Evolutionary conservation across 2,888 invertebrate species (phyloP), one percentile per base, ranked within the genome.

Genomic region (Synergus japonicus): DNA sequence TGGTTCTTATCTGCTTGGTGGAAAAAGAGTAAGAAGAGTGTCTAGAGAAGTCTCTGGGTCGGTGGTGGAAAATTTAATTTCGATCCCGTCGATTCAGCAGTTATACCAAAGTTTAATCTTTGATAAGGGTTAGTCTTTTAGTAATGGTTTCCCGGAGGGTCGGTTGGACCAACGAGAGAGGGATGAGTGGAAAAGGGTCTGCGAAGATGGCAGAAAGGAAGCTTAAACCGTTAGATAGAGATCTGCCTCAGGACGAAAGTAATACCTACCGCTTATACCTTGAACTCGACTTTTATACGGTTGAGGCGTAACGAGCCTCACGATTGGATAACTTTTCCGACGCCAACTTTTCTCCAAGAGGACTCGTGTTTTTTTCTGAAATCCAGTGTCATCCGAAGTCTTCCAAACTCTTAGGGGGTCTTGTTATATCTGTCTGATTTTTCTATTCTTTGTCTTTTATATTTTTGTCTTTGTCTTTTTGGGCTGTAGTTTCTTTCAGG

Each of bases 21-120:
- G n/a, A 67, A 67, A 67, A 54, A 37, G 37, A 54, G 37, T 46
- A 69, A 49, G 12, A 22, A 5, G n/a, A 73, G 73, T n/a, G 37
- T 37, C 37, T 49, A 49, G 49, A 46, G 8, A 49, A 69, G 69
- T 46, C 46, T 46, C 12, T 22, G 82, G 80, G 85, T 82, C 86
- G 85, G 85, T 85, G 90, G 89, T 90, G 90, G 91, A 92, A 93
- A 93, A 93, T 93, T 93, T 93, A 93, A 93, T 93, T 93, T 93
- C 93, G 92, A 93, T 93, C 92, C 92, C 92, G 93, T 93, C 93
- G 93, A 93, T 93, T 93, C 93, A 93, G 93, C 93, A 93, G 92
- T 93, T 92, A 92, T 93, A 93, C 93, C 92, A 89, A 92, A 93
- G 93, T 93, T 93, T 93, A 93, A 93, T 93, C 93, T 93, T 92